phyloP scores from a whole-genome alignment of 2,888 invertebrate species.

The Automeris io region DNA sequence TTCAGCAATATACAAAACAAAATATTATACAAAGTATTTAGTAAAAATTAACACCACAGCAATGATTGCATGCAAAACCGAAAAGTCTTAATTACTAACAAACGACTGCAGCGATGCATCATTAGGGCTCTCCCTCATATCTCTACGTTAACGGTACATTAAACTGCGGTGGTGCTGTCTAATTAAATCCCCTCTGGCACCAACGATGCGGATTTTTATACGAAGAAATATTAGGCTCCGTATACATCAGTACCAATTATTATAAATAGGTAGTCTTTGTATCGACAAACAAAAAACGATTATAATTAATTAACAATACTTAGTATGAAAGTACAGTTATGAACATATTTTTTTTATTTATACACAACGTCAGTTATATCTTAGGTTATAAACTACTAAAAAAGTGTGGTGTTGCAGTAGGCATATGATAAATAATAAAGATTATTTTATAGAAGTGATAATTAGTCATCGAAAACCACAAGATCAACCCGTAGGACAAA shows the following conservation, averaged over 20 bases:
- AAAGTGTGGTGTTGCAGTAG: too few species aligned
- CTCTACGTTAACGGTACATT: constrained; percentile 61
- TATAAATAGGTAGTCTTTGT: neutral
- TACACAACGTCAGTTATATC: neutral
- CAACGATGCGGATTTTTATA: constrained; percentile 41
- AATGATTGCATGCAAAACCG: neutral
- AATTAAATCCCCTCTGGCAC: constrained; percentile 60
- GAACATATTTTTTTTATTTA: neutral
- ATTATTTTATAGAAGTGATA: too few species aligned
- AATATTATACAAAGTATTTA: too few species aligned
- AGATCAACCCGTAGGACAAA: too few species aligned
- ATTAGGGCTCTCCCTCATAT: constrained; percentile 50
- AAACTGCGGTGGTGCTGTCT: constrained; percentile 48
- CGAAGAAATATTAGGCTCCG: constrained; percentile 30
- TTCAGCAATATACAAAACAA: too few species aligned
- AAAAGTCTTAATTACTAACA: constrained; percentile 19
- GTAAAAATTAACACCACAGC: too few species aligned
- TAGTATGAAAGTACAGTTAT: too few species aligned
- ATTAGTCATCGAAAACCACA: too few species aligned
- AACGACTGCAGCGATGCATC: constrained; percentile 26
- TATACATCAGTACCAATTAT: constrained; percentile 15
- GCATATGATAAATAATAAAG: too few species aligned
- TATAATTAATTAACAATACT: too few species aligned
- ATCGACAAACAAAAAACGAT: too few species aligned
- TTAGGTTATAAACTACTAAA: neutral